Evolutionary conservation across 2,113 vertebrate species (phyloP).

Genomic region (Myxocyprinus asiaticus): DNA sequence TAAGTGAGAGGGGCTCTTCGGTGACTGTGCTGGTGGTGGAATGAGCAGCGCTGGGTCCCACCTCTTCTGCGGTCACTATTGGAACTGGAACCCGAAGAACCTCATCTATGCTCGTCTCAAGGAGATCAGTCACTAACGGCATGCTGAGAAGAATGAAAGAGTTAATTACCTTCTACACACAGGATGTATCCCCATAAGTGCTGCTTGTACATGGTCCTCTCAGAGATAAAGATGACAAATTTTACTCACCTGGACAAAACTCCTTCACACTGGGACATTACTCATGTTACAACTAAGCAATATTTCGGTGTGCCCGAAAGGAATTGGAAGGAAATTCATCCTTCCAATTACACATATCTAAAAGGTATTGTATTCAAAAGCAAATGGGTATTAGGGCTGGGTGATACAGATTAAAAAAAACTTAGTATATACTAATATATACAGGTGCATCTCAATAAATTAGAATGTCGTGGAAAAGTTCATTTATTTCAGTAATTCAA

Average conservation of each 20-base stretch:
- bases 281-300: too few relatives aligned
- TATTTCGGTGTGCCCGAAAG: too few relatives aligned
- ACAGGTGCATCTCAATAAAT: too few relatives aligned
- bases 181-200: background rate
- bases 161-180: slow-evolving; percentile 9
- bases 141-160: slow-evolving; percentile 70
- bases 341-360: too few relatives aligned
- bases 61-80: slow-evolving; percentile 67
- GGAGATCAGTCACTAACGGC: slow-evolving; percentile 73
- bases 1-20: slow-evolving; percentile 65
- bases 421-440: too few relatives aligned
- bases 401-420: too few relatives aligned
- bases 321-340: too few relatives aligned
- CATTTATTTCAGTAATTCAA: too few relatives aligned
- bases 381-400: too few relatives aligned
- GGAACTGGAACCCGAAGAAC: slow-evolving; percentile 61
- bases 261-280: background rate
- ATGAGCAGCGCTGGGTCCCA: slow-evolving; percentile 52
- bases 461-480: too few relatives aligned
- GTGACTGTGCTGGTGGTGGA: slow-evolving; percentile 54
- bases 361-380: too few relatives aligned
- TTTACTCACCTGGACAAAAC: slow-evolving; percentile 40
- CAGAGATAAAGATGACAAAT: background rate
- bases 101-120: slow-evolving; percentile 82
- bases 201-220: background rate